phyloP scores from a whole-genome alignment of 2,113 vertebrate genomes.

The Bubo blakistoni region DNA sequence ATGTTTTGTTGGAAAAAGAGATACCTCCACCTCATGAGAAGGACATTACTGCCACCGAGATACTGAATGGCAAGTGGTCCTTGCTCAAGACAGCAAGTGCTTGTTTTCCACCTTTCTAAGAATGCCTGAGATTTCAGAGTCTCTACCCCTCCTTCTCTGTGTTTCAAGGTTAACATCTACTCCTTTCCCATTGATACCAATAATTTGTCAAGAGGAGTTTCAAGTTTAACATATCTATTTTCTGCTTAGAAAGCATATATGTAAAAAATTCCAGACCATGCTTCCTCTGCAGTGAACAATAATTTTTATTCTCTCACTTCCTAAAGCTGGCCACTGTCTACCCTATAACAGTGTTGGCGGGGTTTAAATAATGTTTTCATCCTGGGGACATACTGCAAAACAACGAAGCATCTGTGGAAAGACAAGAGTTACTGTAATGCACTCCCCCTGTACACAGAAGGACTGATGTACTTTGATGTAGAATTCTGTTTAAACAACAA shows the following conservation, averaged over 20 bases:
- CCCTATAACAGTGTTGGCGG: neutral
- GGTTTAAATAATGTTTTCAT: neutral
- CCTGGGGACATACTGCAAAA: neutral
- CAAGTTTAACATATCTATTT: neutral
- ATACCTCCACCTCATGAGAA: rapidly evolving
- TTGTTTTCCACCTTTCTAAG: neutral
- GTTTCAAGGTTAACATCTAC: neutral
- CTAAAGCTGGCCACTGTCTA: neutral
- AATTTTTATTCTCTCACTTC: neutral
- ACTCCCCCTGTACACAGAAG: neutral
- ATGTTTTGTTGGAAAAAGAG: neutral
- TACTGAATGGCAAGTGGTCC: rapidly evolving
- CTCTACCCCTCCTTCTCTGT: rapidly evolving
- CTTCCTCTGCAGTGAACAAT: neutral
- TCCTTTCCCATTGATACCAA: neutral
- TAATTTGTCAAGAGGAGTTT: neutral
- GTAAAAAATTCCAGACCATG: neutral
- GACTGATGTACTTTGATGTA: neutral
- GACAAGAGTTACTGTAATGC: neutral
- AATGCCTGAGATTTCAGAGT: neutral
- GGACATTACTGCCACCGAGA: neutral
- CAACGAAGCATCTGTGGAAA: neutral
- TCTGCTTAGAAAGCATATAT: neutral
- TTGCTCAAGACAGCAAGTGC: neutral
- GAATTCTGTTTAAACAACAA: neutral